These are phyloP conservation scores for Asarcornis scutulata DNA, from an alignment of 2,113 vertebrate species.

Conservation along the genomic window DNA sequence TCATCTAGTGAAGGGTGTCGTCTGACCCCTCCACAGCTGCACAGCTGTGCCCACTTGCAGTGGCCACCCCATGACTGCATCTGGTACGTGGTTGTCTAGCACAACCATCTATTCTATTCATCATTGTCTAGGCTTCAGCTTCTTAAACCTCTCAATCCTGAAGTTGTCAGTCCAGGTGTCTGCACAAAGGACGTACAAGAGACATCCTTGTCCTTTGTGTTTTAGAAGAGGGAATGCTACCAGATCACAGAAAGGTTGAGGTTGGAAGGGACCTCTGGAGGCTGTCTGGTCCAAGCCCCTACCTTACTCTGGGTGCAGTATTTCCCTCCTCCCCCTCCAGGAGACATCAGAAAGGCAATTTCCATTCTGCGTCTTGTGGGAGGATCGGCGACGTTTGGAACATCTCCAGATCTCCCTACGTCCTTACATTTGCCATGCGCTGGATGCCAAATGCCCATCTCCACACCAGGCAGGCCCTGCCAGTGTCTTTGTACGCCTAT, in stretches of 20 bases:
- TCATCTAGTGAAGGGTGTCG: neutral
- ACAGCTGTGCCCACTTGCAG: neutral
- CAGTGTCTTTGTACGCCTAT: neutral
- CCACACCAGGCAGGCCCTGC: neutral
- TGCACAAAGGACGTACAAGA: neutral
- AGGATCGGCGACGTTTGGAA: neutral
- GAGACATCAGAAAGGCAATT: neutral
- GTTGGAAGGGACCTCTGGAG: too few relatives aligned
- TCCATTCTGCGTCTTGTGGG: neutral
- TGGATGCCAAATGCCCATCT: neutral
- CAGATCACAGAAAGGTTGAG: too few relatives aligned
- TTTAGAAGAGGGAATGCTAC: neutral
- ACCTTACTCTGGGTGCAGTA: neutral
- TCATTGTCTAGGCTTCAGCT: neutral
- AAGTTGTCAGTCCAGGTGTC: neutral
- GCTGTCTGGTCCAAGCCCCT: too few relatives aligned
- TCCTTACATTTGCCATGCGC: accelerated
- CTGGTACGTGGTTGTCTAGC: neutral
- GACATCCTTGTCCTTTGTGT: neutral
- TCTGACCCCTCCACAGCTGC: neutral
- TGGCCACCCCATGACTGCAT: neutral
- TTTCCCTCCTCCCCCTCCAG: neutral
- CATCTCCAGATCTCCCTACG: neutral
- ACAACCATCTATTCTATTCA: too few relatives aligned
- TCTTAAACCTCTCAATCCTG: neutral